Evolutionary conservation across 92 coral and sea anemone genomes (phyloP), one percentile per base, ranked within the genome.

Genomic region (Porites cylindrica): DNA sequence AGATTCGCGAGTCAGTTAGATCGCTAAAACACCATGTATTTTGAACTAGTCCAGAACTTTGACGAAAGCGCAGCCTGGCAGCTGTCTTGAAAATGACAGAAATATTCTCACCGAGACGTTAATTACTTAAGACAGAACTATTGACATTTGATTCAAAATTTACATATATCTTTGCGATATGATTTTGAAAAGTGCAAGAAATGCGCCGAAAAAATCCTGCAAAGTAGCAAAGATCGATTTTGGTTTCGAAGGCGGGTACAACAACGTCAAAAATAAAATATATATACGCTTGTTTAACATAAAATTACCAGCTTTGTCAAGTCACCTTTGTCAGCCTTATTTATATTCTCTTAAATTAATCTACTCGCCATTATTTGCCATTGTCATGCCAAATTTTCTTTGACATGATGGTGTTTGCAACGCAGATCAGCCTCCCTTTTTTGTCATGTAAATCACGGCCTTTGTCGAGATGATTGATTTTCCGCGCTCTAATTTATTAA

Each of bases 381-480:
- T 79, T 79, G 72, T 79, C n/a, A 8, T 79, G 83, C 61, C 38
- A 63, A 47, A 79, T 66, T 80, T 66, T 67, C 62, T 26, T 51
- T 43, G 52, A 67, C 51, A 51, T 29, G 75, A 65, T 66, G 65
- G 7, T 80, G 74, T 80, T 80, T 80, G 84, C 83, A 79, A 79
- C 72, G 83, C 83, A 79, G 72, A 80, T 80, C 67, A 80, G 75
- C 21, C 6, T 66, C 3, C 5, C 20, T 16, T 9, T 8, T 13
- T 80, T 80, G 74, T 80, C 19, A 80, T 80, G 84, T 56, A 80
- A 80, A 80, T 19, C 26, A 23, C 51, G 5, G 54, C 60, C 16
- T 66, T 80, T 79, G 83, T 65, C n/a, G n/a, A 51, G 47, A 63
- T 62, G 83, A 79, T 79, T 79, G 72, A 79, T 66, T 65, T 38